Base-by-base conservation (phyloP, 1,140 invertebrate genomes). In the Cydia fagiglandana region DNA sequence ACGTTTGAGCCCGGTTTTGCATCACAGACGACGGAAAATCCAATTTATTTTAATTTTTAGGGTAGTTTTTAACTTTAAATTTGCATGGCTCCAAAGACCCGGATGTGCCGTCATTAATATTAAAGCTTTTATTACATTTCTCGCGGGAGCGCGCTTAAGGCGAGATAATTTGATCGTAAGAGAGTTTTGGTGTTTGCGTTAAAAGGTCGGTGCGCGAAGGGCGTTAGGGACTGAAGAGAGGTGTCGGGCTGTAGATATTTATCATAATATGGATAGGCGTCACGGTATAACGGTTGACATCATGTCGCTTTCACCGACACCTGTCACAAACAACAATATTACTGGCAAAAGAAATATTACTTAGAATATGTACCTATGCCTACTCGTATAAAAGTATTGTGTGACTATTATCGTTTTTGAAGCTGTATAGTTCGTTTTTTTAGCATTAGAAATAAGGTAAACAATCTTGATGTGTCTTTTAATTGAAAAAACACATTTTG, bases 21-120 rank as follows among this genome's bases (percentile, higher is more conserved):
- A 90, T 90, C 81, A 87, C 89, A 91, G 90, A 91, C 82, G 83
- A 53, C 64, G 61, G 64, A 79, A 70, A 73, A 73, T 38, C 73
- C 78, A 81, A 83, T 81, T 81, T 82, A 80, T 84, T 70, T 70
- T 38, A 70, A 70, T 17, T 70, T 70, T 70, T 70, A 41, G 34
- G 17, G 66, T 70, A 70, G 66, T 38, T 70, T 70, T 70, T 70
- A 34, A 38, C 38, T 64, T 64, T 68, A 38, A 38, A 70, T 70
- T 70, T 38, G 34, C 66, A 38, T 38, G 9, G 28, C 12, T 15
- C 38, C 34, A 70, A 41, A 41, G 66, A 41, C 30, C 45, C 64
- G 64, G 64, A 30, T 64, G 64, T 68, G 30, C 24, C 7, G 34
- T 38, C 34, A 70, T 70, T 70, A 70, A 70, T 70, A 70, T 70